A percentile compares a stretch with the other conserved stretches of the same genome.
Conservation (phyloP, 2,113 vertebrate genomes). For the Tenrec ecaudatus region DNA sequence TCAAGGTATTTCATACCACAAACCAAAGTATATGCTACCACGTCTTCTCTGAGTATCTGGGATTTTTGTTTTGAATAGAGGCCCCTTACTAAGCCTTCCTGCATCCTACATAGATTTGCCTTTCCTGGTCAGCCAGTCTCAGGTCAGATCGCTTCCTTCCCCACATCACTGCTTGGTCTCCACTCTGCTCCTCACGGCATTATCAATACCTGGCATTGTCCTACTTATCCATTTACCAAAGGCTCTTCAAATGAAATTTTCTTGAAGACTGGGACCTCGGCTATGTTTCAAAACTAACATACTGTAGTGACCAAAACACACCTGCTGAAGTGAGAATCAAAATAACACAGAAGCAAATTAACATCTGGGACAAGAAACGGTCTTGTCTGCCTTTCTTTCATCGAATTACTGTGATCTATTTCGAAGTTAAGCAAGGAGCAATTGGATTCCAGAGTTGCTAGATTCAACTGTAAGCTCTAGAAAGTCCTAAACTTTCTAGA, state of each 20-base stretch:
- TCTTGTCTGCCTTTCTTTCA: not conserved
- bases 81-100: not conserved
- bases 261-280: no score
- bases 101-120: not conserved
- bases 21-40: not conserved
- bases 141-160: no score
- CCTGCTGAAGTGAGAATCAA: no score
- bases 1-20: not conserved
- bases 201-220: not conserved
- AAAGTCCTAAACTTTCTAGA: not conserved
- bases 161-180: no score
- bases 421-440: not conserved
- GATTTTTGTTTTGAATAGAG: no score
- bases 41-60: not conserved
- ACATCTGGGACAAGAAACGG: not conserved
- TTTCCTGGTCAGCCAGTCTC: not conserved
- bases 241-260: no score
- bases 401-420: conserved; percentile 8
- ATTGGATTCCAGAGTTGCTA: not conserved
- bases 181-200: not conserved
- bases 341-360: not conserved
- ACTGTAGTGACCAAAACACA: no score
- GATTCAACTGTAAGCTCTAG: not conserved
- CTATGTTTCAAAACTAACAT: no score
- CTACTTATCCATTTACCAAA: not conserved